Percentiles rank a stretch among this genome's conserved stretches.
Conservation (phyloP, 2,113 vertebrate genomes). For the Microtus ochrogaster region DNA sequence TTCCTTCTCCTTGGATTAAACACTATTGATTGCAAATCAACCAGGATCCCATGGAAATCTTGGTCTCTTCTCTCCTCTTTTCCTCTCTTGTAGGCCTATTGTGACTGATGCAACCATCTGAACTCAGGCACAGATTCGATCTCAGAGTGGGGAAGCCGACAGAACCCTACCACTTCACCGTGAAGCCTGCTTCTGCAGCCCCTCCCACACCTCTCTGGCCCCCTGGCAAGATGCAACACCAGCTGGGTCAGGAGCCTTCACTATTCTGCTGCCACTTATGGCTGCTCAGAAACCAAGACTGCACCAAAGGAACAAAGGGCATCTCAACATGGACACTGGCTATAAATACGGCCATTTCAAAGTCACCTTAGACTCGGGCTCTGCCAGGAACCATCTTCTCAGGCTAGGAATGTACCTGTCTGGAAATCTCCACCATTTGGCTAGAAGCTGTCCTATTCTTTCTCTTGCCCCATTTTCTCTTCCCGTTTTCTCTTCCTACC, state of each 20-base stretch:
- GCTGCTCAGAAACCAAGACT: not conserved
- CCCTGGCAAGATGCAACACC: no score
- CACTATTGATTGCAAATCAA: not conserved
- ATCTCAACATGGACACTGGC: not conserved
- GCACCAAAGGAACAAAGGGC: not conserved
- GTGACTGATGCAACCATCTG: rapidly evolving
- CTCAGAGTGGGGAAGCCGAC: not conserved
- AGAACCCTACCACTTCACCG: rapidly evolving
- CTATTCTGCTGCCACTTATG: not conserved
- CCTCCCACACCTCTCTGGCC: no score
- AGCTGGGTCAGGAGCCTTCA: rapidly evolving
- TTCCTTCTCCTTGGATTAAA: not conserved
- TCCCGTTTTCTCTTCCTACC: constrained; percentile 36
- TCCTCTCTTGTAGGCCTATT: not conserved
- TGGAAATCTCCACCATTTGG: not conserved
- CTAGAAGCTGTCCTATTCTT: not conserved
- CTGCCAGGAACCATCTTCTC: not conserved
- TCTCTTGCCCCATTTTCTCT: constrained; percentile 13
- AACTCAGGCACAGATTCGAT: not conserved
- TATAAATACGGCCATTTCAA: rapidly evolving
- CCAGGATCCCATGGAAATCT: rapidly evolving
- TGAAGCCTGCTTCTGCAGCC: no score
- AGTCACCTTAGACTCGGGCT: not conserved
- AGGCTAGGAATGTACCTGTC: not conserved
- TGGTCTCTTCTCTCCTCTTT: not conserved